phyloP scores from a whole-genome alignment of 2,888 invertebrate species.

The Barypeithes pellucidus region DNA sequence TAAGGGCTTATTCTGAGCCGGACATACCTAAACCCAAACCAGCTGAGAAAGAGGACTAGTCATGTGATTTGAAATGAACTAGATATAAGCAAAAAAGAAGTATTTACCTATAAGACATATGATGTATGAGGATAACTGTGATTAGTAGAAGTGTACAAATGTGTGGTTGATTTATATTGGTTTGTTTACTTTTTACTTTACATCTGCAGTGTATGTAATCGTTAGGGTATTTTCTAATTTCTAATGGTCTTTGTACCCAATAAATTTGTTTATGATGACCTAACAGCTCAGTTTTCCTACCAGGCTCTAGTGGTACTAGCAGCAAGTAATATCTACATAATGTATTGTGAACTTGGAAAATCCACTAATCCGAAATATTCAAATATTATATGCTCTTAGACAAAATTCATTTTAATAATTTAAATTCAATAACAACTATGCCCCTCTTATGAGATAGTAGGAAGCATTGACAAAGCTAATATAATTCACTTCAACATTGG shows the following conservation, averaged over 20 bases:
- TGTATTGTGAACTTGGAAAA: too few relatives aligned
- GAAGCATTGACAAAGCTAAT: too few relatives aligned
- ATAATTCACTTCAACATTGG: too few relatives aligned
- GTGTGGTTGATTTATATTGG: not conserved
- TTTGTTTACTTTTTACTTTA: not conserved
- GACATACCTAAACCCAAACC: conserved; percentile 65
- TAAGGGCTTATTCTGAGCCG: conserved; percentile 80
- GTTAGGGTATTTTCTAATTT: too few relatives aligned
- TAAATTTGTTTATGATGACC: not conserved
- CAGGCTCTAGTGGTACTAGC: too few relatives aligned
- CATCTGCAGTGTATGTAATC: not conserved
- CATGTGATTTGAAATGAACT: conserved; percentile 43
- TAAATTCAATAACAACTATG: too few relatives aligned
- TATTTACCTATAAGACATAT: not conserved
- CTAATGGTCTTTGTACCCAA: not conserved
- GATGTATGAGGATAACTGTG: conserved; percentile 7
- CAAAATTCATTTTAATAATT: too few relatives aligned
- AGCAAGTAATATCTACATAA: too few relatives aligned
- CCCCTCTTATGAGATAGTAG: too few relatives aligned
- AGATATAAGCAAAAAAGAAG: conserved; percentile 31
- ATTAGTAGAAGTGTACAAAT: conserved; percentile 24
- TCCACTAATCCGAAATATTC: too few relatives aligned
- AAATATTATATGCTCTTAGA: too few relatives aligned
- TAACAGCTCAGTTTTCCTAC: not conserved
- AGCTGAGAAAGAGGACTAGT: conserved; percentile 64